Percentiles rank a stretch among this genome's conserved stretches.
These are phyloP conservation scores for Allobates femoralis DNA, from an alignment of 2,797 vertebrate species.

Conservation along the genomic window DNA sequence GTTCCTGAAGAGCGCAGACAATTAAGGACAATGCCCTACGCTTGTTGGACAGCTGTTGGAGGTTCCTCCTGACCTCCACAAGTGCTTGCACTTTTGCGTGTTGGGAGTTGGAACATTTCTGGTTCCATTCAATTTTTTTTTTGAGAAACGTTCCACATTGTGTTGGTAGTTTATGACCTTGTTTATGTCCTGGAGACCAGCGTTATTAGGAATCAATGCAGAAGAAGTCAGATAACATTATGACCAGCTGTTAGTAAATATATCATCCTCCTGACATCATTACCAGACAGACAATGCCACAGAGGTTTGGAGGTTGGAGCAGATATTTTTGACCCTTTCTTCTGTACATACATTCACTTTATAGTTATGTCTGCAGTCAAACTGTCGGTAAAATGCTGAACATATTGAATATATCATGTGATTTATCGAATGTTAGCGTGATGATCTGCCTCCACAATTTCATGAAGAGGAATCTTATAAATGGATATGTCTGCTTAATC, in stretches of 20 bases:
- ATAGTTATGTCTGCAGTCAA: not conserved
- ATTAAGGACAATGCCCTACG: slow-evolving; percentile 85
- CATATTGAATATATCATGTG: not conserved
- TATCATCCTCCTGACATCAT: slow-evolving; percentile 1
- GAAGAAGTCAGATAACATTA: slow-evolving; percentile 1
- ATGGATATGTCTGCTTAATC: not conserved
- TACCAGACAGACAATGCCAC: not conserved
- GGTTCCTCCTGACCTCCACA: slow-evolving; percentile 76
- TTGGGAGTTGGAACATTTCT: slow-evolving; percentile 41
- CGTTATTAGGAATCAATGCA: slow-evolving; percentile 30
- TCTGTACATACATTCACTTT: not conserved
- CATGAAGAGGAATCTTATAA: not conserved
- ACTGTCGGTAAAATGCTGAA: not conserved
- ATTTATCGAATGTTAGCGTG: not conserved
- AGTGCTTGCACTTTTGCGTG: slow-evolving; percentile 68
- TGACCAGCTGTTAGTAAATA: slow-evolving; percentile 30
- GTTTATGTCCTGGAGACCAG: slow-evolving; percentile 20
- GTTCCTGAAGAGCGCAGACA: slow-evolving; percentile 84
- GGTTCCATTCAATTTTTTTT: slow-evolving; percentile 21
- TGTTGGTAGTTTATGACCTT: slow-evolving; percentile 20
- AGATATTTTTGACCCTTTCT: not conserved
- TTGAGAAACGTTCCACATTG: slow-evolving; percentile 26
- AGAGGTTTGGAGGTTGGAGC: not conserved
- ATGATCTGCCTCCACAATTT: not conserved
- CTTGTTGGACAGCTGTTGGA: slow-evolving; percentile 82